These are phyloP conservation scores for Tringa solitaria DNA, from an alignment of 2,113 vertebrate species.

Conservation along the genomic window DNA sequence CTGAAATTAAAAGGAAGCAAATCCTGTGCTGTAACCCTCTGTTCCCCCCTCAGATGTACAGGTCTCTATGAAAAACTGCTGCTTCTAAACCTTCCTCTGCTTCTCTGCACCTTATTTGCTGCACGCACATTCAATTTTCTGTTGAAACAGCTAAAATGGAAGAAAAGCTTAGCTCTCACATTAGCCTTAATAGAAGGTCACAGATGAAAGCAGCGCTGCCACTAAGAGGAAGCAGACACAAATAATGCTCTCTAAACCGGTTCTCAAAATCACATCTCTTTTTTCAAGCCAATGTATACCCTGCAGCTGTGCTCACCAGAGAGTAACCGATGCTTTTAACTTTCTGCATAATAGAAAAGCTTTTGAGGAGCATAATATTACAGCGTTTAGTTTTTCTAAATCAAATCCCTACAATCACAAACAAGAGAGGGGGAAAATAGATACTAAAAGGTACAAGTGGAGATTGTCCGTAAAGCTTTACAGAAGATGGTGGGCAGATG, in stretches of 20 bases:
- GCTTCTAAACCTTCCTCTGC: not conserved
- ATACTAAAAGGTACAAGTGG: conserved; percentile 25
- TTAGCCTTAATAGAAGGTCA: conserved; percentile 50
- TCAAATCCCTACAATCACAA: not conserved
- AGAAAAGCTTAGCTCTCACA: conserved; percentile 34
- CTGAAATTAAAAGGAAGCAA: conserved; percentile 4
- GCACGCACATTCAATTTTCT: not conserved
- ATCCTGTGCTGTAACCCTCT: not conserved
- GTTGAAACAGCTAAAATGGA: conserved; percentile 49
- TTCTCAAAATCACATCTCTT: not conserved
- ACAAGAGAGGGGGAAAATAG: not conserved
- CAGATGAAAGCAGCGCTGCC: conserved; percentile 48
- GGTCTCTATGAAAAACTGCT: not conserved
- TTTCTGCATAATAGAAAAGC: conserved; percentile 19
- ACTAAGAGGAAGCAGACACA: conserved; percentile 32
- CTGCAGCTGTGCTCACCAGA: conserved; percentile 33
- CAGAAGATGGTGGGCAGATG: conserved; percentile 43
- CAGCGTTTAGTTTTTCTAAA: not conserved
- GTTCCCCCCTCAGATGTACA: not conserved
- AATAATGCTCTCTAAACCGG: conserved; percentile 21
- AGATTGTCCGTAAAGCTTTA: conserved; percentile 6
- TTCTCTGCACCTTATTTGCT: not conserved
- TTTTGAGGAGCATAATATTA: not conserved
- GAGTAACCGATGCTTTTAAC: conserved; percentile 37
- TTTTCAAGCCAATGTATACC: not conserved